Conservation (phyloP, 2,797 vertebrate species). For the Cetoscarus ocellatus region DNA sequence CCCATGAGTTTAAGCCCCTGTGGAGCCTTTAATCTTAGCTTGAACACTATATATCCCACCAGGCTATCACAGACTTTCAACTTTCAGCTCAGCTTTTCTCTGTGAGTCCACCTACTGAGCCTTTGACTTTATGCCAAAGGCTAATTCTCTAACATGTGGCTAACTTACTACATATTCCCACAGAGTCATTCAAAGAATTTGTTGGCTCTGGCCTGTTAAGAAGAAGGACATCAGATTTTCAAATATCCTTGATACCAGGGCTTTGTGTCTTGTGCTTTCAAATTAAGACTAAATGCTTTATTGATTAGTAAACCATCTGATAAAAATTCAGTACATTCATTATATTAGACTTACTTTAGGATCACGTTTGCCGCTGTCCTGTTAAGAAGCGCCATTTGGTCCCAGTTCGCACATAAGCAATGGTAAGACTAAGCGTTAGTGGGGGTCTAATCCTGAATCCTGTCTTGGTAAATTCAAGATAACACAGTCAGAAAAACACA, state of each 20-base stretch:
- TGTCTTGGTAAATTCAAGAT: constrained; percentile 56
- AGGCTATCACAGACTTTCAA: constrained; percentile 60
- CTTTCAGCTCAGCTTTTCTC: constrained; percentile 51
- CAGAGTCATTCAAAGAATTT: constrained; percentile 26
- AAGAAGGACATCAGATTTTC: constrained; percentile 20
- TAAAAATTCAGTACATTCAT: constrained; percentile 7
- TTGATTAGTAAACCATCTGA: constrained; percentile 25
- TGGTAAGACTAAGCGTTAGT: constrained; percentile 42
- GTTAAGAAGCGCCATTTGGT: constrained; percentile 41
- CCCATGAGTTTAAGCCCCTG: constrained; percentile 48
- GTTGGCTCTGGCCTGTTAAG: constrained; percentile 9
- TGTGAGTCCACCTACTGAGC: constrained; percentile 37
- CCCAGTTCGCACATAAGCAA: constrained; percentile 33
- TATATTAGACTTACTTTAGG: constrained; percentile 20
- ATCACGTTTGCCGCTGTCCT: constrained; percentile 1
- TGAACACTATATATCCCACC: constrained; percentile 57
- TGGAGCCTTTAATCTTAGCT: constrained; percentile 51
- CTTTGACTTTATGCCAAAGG: constrained; percentile 58
- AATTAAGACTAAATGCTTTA: constrained; percentile 9
- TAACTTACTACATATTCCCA: constrained; percentile 46
- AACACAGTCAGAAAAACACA: constrained; percentile 39
- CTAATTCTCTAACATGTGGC: constrained; percentile 47
- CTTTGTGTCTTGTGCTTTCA: constrained; percentile 18
- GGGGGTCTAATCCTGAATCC: constrained; percentile 57
- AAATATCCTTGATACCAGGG: constrained; percentile 20